Percentiles rank a stretch among this genome's conserved stretches.
Evolutionary conservation across 2,888 invertebrate species (phyloP).

Genomic region (Tachina grossa): DNA sequence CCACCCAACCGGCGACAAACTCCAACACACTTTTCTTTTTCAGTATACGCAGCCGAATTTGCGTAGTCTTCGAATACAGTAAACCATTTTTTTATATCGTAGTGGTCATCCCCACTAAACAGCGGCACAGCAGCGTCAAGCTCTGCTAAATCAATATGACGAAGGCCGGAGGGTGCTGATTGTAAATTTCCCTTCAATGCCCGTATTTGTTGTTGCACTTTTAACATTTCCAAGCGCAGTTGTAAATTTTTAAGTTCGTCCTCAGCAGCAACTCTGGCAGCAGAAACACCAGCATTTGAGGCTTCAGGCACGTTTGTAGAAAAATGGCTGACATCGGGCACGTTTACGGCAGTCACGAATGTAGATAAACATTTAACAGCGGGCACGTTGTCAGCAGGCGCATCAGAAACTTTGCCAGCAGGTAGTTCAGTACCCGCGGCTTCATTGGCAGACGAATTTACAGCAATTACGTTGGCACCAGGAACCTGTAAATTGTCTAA

Average conservation of each 20-base stretch:
- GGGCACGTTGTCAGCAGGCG: neutral
- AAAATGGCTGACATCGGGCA: too few relatives aligned
- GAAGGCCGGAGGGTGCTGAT: conserved; percentile 19
- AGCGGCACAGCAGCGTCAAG: conserved; percentile 40
- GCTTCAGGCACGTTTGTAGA: neutral
- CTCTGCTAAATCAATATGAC: conserved; percentile 32
- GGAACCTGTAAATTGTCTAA: conserved; percentile 20
- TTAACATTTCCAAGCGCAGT: conserved; percentile 25
- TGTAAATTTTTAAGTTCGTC: conserved; percentile 22
- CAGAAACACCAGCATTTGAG: conserved; percentile 16
- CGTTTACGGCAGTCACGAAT: conserved; percentile 12
- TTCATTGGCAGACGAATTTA: conserved; percentile 26
- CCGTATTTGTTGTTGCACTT: conserved; percentile 41
- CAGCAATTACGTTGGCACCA: conserved; percentile 21
- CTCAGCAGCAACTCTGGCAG: conserved; percentile 8
- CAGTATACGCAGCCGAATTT: too few relatives aligned
- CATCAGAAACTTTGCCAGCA: conserved; percentile 11
- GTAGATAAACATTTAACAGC: conserved; percentile 4
- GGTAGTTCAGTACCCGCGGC: conserved; percentile 23
- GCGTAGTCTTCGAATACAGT: neutral
- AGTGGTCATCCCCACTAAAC: conserved; percentile 55
- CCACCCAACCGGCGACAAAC: conserved; percentile 33
- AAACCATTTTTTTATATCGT: conserved; percentile 44
- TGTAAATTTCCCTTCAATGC: conserved; percentile 30
- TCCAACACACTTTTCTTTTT: conserved; percentile 27